phyloP scores from a whole-genome alignment of 35 echinoderm and acorn worm species.

The Antedon bifida region DNA sequence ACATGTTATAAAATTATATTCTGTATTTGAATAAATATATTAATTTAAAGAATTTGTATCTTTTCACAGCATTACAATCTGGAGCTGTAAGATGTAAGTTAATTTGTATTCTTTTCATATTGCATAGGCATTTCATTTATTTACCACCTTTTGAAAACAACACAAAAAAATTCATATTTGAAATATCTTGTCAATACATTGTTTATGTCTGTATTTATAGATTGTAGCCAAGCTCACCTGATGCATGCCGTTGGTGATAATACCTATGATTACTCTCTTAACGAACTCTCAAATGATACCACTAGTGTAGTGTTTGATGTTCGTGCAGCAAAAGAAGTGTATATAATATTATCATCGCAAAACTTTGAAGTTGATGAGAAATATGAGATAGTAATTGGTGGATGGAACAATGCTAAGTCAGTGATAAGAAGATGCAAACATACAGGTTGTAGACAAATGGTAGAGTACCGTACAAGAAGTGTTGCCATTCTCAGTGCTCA shows the following conservation, averaged over 20 bases:
- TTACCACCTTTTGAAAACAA: no score
- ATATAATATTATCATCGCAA: neutral
- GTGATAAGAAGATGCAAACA: neutral
- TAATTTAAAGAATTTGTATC: neutral
- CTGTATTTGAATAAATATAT: no score
- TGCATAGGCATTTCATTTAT: neutral
- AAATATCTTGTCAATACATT: no score
- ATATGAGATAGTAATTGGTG: constrained; percentile 16
- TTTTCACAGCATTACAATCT: neutral
- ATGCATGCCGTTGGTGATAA: neutral
- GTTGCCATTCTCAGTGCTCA: neutral
- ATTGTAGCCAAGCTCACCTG: neutral
- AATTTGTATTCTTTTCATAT: neutral
- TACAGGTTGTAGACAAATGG: neutral
- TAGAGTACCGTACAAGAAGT: neutral
- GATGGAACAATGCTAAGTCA: neutral
- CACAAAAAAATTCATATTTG: no score
- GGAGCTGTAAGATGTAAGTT: neutral
- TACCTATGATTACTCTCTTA: neutral
- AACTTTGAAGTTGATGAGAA: constrained; percentile 3
- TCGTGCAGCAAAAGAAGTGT: neutral
- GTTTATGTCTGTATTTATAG: no score
- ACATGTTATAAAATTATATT: neutral
- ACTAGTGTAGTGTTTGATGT: constrained; percentile 10
- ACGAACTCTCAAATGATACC: neutral